Percentiles rank a stretch among this genome's conserved stretches.
These are phyloP conservation scores for Epinephelus awoara DNA, from an alignment of 2,797 vertebrate genomes.

Conservation along the genomic window DNA sequence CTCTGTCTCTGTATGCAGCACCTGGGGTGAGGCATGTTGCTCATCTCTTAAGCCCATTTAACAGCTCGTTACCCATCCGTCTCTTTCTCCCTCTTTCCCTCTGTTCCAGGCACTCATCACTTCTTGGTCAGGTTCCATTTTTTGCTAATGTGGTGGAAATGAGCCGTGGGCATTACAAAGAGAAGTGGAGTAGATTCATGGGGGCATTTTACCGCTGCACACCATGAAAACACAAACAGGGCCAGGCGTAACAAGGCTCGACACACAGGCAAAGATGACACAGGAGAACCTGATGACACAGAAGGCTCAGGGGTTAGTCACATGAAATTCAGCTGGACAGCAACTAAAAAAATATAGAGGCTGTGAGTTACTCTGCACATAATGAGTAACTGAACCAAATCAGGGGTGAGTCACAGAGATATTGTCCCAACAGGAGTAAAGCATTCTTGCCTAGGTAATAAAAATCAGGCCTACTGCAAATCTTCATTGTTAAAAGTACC, in stretches of 20 bases:
- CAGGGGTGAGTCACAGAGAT: slow-evolving; percentile 3
- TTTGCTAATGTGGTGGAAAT: slow-evolving; percentile 80
- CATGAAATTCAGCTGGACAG: slow-evolving; percentile 34
- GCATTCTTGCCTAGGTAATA: too few relatives aligned
- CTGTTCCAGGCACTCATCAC: slow-evolving; percentile 67
- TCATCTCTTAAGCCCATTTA: slow-evolving; percentile 84
- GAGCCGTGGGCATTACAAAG: slow-evolving; percentile 76
- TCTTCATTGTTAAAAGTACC: background rate
- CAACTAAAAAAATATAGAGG: slow-evolving; percentile 13
- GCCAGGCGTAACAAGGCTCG: slow-evolving; percentile 15
- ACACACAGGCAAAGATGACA: slow-evolving; percentile 22
- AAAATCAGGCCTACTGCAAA: background rate
- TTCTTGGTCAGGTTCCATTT: slow-evolving; percentile 81
- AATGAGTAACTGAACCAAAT: slow-evolving; percentile 38
- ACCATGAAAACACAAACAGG: slow-evolving; percentile 54
- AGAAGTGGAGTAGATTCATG: slow-evolving; percentile 58
- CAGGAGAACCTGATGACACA: slow-evolving; percentile 12
- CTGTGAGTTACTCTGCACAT: slow-evolving; percentile 19
- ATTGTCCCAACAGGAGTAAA: background rate
- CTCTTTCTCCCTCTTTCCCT: slow-evolving; percentile 41
- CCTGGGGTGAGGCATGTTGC: slow-evolving; percentile 57
- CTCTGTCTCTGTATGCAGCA: slow-evolving; percentile 35
- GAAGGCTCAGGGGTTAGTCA: slow-evolving; percentile 23
- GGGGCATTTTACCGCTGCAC: slow-evolving; percentile 41
- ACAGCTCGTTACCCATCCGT: slow-evolving; percentile 77